A percentile compares a stretch with the other conserved stretches of the same genome.
Evolutionary conservation across 2,888 invertebrate species (phyloP).

Genomic region (Choristoneura rosaceana): DNA sequence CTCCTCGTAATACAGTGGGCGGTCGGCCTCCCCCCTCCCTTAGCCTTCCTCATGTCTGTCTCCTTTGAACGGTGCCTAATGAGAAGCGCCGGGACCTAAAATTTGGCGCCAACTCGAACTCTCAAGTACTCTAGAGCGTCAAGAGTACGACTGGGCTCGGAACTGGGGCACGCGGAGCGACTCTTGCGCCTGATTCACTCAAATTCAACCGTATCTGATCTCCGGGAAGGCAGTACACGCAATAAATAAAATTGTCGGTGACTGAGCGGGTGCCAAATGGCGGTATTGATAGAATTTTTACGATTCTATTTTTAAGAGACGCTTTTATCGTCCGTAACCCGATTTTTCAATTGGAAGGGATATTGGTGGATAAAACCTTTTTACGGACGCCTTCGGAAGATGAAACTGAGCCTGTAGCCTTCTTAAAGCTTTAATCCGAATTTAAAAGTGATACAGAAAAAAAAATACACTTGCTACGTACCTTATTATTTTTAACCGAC

Average conservation of each 20-base stretch:
- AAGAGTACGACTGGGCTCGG: conserved; percentile 56
- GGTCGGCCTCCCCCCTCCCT: not conserved
- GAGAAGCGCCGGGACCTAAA: conserved; percentile 82
- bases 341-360: conserved; percentile 53
- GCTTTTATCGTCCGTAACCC: conserved; percentile 61
- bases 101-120: conserved; percentile 84
- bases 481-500: not conserved
- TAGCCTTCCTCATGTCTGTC: conserved; percentile 46
- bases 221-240: conserved; percentile 47
- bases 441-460: not conserved
- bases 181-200: conserved; percentile 40
- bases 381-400: conserved; percentile 18
- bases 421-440: conserved; percentile 12
- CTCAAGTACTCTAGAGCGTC: conserved; percentile 69
- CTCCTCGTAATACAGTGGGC: not conserved
- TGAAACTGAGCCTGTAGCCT: not conserved
- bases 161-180: conserved; percentile 48
- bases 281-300: conserved; percentile 71
- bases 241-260: conserved; percentile 51
- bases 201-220: conserved; percentile 45
- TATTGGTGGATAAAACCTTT: conserved; percentile 27
- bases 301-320: conserved; percentile 59
- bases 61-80: conserved; percentile 70
- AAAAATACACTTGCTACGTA: not conserved
- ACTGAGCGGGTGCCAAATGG: conserved; percentile 59